phyloP scores from a whole-genome alignment of 2,888 invertebrate genomes.

The Heliconius aoede region DNA sequence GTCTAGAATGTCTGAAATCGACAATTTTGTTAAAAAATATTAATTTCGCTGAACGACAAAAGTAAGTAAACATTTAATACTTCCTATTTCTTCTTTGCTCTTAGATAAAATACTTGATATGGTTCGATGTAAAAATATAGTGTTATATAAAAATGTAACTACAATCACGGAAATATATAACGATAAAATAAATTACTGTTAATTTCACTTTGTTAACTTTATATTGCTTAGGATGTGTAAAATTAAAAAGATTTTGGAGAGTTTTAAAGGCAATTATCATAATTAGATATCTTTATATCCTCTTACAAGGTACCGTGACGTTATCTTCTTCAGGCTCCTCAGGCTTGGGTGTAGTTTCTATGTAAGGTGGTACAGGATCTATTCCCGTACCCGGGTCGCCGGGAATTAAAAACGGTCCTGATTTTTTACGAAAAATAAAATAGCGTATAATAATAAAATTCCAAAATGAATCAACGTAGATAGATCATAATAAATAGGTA shows the following conservation, averaged over 20 bases:
- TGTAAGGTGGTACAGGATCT: slow-evolving; percentile 69
- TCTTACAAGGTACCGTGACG: slow-evolving; percentile 72
- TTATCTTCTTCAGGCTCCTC: slow-evolving; percentile 63
- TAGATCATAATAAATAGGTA: not conserved
- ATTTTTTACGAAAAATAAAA: not conserved
- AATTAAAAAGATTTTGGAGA: not conserved
- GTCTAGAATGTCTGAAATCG: slow-evolving; percentile 63
- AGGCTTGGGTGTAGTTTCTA: slow-evolving; percentile 71
- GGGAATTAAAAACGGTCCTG: slow-evolving; percentile 75
- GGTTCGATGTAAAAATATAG: too few relatives aligned
- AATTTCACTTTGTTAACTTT: not conserved
- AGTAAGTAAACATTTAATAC: too few relatives aligned
- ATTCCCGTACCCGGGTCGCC: slow-evolving; percentile 73
- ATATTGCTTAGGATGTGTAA: not conserved
- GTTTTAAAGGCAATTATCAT: not conserved
- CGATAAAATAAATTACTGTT: not conserved
- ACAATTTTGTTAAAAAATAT: not conserved
- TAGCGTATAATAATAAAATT: not conserved
- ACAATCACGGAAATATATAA: not conserved
- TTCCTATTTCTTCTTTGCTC: too few relatives aligned
- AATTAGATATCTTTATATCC: not conserved
- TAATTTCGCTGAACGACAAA: not conserved
- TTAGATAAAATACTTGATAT: too few relatives aligned
- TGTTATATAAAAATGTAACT: too few relatives aligned
- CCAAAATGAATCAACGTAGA: not conserved